These are phyloP conservation scores for silkworm (Bombyx mori) DNA, from an alignment of 1,140 invertebrate species.

Conservation along the genomic window ASM3026992v2 NC_085121.1:2305501-2306000, in stretches of 20 bases:
- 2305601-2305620: constrained; percentile 47
- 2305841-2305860: too few relatives aligned
- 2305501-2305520: too few relatives aligned
- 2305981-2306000: too few relatives aligned
- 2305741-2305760: constrained; percentile 77
- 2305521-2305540: constrained; percentile 46
- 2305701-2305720: constrained; percentile 77
- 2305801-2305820: constrained; percentile 45
- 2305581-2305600: constrained; percentile 35
- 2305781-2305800: constrained; percentile 74
- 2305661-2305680: constrained; percentile 27
- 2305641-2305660: constrained; percentile 34
- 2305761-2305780: constrained; percentile 75
- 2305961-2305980: too few relatives aligned
- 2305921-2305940: too few relatives aligned
- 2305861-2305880: too few relatives aligned
- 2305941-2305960: too few relatives aligned
- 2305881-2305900: too few relatives aligned
- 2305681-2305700: constrained; percentile 53
- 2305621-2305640: constrained; percentile 60
- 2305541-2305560: constrained; percentile 74
- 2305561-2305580: constrained; percentile 44
- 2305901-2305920: too few relatives aligned
- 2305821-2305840: too few relatives aligned
- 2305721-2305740: constrained; percentile 75